phyloP scores from a whole-genome alignment of 1,140 invertebrate species.

The Palaemon carinicauda region DNA sequence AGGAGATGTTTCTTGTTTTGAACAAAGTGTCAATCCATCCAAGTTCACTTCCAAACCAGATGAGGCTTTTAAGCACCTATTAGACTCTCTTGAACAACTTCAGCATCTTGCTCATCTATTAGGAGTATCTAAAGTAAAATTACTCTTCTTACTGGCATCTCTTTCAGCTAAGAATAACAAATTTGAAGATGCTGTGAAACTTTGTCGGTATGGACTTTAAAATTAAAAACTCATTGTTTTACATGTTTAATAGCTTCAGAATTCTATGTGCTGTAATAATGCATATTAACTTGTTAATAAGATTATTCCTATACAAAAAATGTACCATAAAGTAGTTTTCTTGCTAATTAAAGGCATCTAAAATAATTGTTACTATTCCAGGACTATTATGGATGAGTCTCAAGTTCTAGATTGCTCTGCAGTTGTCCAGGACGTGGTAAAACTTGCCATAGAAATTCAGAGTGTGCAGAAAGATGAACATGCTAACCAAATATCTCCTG shows the following conservation, averaged over 20 bases:
- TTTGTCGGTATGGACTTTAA: conserved; percentile 6
- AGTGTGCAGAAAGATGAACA: not conserved
- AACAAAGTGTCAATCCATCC: not conserved
- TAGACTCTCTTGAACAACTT: conserved; percentile 4
- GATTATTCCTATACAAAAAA: no score
- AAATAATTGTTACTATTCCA: not conserved
- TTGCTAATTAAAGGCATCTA: not conserved
- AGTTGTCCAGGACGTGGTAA: conserved; percentile 15
- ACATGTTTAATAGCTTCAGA: no score
- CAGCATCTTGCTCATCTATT: conserved; percentile 18
- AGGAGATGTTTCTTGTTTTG: not conserved
- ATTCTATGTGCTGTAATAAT: no score
- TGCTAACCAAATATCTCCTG: not conserved
- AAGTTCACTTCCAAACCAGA: not conserved
- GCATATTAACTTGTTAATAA: no score
- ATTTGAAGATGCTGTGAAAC: conserved; percentile 6
- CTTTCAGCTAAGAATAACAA: conserved; percentile 6
- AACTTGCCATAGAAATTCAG: conserved; percentile 20
- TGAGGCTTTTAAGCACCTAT: not conserved
- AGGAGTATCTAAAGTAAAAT: not conserved
- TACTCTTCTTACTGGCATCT: conserved; percentile 20
- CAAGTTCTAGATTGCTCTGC: not conserved
- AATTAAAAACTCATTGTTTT: not conserved
- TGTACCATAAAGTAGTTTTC: not conserved
- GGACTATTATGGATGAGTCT: conserved; percentile 22